A percentile compares a stretch with the other conserved stretches of the same genome.
These are phyloP conservation scores for Columba janthina DNA, from an alignment of 2,113 vertebrate species.

Conservation along the genomic window DNA sequence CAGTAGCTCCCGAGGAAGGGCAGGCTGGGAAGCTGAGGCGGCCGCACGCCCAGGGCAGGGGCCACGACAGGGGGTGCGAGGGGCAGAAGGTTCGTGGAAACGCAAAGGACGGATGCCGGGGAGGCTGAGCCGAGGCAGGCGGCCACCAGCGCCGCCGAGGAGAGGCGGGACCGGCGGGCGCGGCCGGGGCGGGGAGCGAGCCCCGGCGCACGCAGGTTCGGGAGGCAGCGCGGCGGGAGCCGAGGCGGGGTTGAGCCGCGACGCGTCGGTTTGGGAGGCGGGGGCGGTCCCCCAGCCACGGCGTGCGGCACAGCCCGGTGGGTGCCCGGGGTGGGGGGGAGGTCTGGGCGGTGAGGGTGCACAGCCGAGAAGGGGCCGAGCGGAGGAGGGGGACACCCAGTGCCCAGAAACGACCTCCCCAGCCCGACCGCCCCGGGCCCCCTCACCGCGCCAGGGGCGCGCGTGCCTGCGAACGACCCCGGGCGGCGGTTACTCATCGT, in stretches of 20 bases:
- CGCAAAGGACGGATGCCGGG: too few relatives aligned
- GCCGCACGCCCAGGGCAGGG: background rate
- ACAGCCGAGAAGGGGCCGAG: background rate
- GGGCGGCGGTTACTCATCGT: background rate
- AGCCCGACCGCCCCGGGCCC: background rate
- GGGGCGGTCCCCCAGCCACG: background rate
- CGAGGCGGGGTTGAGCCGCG: background rate
- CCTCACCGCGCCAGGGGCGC: background rate
- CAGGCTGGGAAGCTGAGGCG: background rate
- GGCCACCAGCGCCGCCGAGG: background rate
- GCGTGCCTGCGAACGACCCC: background rate
- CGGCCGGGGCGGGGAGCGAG: background rate
- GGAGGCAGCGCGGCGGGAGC: background rate
- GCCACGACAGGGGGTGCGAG: background rate
- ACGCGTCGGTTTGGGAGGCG: background rate
- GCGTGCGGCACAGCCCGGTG: background rate
- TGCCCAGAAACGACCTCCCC: too few relatives aligned
- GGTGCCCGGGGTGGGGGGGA: background rate
- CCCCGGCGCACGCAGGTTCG: background rate
- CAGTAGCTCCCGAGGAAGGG: background rate
- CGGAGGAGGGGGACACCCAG: too few relatives aligned
- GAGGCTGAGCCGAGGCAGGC: too few relatives aligned
- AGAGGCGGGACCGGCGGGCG: slow-evolving; percentile 3
- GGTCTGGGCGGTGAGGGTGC: background rate
- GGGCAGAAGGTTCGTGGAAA: background rate